These are phyloP conservation scores for Larimichthys polyactis DNA, from an alignment of 2,113 vertebrate species.

Conservation along the genomic window DNA sequence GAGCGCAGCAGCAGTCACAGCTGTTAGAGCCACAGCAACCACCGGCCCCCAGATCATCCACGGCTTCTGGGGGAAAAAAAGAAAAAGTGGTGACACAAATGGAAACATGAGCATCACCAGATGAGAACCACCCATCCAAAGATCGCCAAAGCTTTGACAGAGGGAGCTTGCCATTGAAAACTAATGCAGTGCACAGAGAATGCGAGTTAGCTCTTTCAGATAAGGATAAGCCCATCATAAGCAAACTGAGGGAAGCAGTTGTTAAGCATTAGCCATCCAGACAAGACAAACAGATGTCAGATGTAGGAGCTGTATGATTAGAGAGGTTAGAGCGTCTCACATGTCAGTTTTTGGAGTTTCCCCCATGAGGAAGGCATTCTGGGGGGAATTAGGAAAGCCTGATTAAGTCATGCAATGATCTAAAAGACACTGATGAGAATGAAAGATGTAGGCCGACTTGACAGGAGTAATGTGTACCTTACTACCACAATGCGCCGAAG, in stretches of 20 bases:
- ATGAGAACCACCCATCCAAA: conserved; percentile 19
- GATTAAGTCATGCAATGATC: conserved; percentile 87
- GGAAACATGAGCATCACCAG: conserved; percentile 37
- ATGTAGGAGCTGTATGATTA: conserved; percentile 76
- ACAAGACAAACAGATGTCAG: conserved; percentile 88
- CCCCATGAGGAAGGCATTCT: conserved; percentile 53
- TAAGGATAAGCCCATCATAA: conserved; percentile 58
- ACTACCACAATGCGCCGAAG: conserved; percentile 99
- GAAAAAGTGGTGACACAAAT: conserved; percentile 64
- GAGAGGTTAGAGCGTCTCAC: conserved; percentile 65
- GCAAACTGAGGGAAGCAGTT: conserved; percentile 54
- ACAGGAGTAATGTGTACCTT: conserved; percentile 96
- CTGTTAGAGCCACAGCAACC: conserved; percentile 93
- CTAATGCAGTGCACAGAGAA: conserved; percentile 47
- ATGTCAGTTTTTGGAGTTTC: conserved; percentile 5
- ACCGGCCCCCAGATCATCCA: conserved; percentile 95
- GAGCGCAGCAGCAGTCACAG: conserved; percentile 93
- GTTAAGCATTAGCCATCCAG: conserved; percentile 78
- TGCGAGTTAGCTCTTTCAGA: conserved; percentile 41
- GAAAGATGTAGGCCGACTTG: conserved; percentile 77
- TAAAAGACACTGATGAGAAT: conserved; percentile 86
- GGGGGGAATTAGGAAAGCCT: conserved; percentile 50
- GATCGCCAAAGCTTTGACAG: conserved; percentile 57
- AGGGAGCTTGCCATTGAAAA: conserved; percentile 51
- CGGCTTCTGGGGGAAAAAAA: conserved; percentile 86